A percentile compares a stretch with the other conserved stretches of the same genome.
These are phyloP conservation scores for Hippoglossus stenolepis DNA, from an alignment of 2,113 vertebrate species.

Conservation along the genomic window DNA sequence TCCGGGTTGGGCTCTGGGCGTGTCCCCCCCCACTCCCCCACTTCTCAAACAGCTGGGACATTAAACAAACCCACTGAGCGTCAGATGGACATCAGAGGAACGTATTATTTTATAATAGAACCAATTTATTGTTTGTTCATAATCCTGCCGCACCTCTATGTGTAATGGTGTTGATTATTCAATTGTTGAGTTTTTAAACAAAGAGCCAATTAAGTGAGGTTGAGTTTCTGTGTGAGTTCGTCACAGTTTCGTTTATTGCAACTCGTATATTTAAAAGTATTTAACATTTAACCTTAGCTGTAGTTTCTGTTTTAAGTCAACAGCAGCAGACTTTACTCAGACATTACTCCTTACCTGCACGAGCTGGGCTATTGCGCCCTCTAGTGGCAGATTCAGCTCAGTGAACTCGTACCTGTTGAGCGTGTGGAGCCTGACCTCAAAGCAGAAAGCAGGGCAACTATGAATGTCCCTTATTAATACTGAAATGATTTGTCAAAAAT, in stretches of 20 bases:
- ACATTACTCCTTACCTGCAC: neutral
- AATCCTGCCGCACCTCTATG: neutral
- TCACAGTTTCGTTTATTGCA: neutral
- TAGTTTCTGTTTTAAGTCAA: neutral
- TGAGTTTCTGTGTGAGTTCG: too few species aligned
- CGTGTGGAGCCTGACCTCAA: neutral
- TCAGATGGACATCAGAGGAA: too few species aligned
- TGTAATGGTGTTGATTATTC: neutral
- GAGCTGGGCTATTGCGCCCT: constrained; percentile 7
- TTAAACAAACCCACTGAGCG: neutral
- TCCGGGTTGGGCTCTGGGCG: constrained; percentile 60
- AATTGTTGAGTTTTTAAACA: too few species aligned
- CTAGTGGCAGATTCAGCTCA: constrained; percentile 48
- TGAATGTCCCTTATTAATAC: too few species aligned
- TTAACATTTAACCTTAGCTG: too few species aligned
- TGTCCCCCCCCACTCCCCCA: neutral
- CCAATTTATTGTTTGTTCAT: neutral
- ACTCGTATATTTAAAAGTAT: neutral
- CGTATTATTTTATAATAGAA: neutral
- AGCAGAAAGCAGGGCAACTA: too few species aligned
- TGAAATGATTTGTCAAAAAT: too few species aligned
- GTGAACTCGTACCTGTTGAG: neutral
- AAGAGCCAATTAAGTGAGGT: too few species aligned
- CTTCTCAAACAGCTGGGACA: constrained; percentile 22
- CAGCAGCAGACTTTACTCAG: neutral